A percentile compares a stretch with the other conserved stretches of the same genome.
Evolutionary conservation across 2,797 vertebrate genomes (phyloP).

Genomic region (Alauda arvensis): DNA sequence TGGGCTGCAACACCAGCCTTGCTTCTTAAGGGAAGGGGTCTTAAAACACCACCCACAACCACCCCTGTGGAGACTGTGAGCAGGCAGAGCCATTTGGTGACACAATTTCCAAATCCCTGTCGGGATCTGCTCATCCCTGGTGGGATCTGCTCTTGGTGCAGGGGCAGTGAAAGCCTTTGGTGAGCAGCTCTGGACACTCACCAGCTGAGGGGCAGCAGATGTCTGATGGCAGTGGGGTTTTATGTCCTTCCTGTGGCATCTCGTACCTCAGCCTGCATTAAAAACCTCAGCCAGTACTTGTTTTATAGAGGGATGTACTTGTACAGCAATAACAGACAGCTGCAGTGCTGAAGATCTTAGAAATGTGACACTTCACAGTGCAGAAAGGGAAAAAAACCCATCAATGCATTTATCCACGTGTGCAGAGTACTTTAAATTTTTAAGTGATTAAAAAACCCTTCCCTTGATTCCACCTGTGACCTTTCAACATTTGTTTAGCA

Average conservation of each 20-base stretch:
- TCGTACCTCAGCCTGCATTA: not conserved
- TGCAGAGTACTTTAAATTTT: not conserved
- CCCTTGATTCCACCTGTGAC: not conserved
- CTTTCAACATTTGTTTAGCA: not conserved
- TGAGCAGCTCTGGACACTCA: too few relatives aligned
- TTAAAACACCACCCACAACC: not conserved
- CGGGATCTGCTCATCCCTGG: too few relatives aligned
- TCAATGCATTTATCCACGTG: not conserved
- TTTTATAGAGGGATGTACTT: not conserved
- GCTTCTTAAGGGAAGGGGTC: not conserved
- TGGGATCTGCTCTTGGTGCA: not conserved
- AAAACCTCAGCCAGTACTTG: not conserved
- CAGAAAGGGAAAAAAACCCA: not conserved
- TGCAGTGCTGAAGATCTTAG: not conserved
- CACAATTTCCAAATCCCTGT: not conserved
- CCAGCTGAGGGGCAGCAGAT: not conserved
- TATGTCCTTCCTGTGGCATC: not conserved
- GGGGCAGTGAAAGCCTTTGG: not conserved
- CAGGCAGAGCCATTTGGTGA: not conserved
- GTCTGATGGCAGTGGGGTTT: not conserved
- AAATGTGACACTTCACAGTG: not conserved
- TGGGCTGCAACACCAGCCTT: not conserved
- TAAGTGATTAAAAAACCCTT: not conserved
- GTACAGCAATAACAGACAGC: not conserved
- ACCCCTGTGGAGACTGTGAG: rapidly evolving